Evolutionary conservation across 2,797 vertebrate genomes (phyloP), one percentile per base, ranked within the genome.

Genomic region (Crocodylus rhombifer): DNA sequence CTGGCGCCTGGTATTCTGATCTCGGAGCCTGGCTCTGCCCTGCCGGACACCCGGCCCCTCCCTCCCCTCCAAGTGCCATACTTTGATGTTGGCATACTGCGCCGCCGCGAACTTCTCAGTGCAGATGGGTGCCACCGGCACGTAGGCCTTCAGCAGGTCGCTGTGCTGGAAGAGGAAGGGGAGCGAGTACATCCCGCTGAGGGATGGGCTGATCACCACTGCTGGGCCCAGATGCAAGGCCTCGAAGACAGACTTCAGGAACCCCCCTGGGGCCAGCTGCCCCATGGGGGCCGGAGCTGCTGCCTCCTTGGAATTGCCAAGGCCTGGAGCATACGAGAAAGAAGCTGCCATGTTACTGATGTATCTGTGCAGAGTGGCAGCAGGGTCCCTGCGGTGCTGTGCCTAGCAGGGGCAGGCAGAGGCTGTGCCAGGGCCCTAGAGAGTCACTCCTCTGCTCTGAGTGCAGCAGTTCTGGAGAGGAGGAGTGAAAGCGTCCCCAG

Each of bases 131-230:
- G 99, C 99, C 30, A 99, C 97, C 0, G 99, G 99, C 71, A 99
- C 90, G 28, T 98, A 99, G 16, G 98, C 99, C 83, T 97, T 98
- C 14, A 99, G 73, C 92, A 98, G 97, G 33, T 97, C 94, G 74
- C 96, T 97, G 86, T 99, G 98, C 93, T 98, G 98, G 7, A 98
- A 95, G 84, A 99, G 98, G 98, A 99, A 99, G 9, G 99, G 99
- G 84, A 99, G 98, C 1, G 99, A 99, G 96, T 99, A 99, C 99
- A 99, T 99, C 93, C 99, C 99, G 1, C 99, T 99, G 94, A 99
- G 97, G 0, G 99, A 99, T 0, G 99, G 99, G 96, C 99, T 99
- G 97, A 99, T 96, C 96, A 99, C 95, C 94, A 99, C 99, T 0
- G 97, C 98, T 0, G 98, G 97, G 18, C 96, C 98, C 88, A 99